phyloP scores from a whole-genome alignment of 2,888 invertebrate species.

The Volucella bombylans region DNA sequence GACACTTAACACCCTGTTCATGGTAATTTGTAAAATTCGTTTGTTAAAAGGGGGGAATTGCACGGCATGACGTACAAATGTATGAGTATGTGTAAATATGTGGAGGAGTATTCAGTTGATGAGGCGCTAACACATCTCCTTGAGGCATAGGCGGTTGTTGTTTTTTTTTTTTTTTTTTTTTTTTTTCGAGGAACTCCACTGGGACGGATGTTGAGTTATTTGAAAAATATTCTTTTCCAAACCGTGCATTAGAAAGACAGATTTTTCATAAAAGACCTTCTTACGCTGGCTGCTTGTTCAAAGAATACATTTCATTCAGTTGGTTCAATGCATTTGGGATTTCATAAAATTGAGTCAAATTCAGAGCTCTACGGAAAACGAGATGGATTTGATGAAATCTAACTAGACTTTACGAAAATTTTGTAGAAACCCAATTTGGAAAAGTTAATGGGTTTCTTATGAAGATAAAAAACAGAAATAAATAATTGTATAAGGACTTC shows the following conservation, averaged over 20 bases:
- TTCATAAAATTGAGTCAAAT: too few species aligned
- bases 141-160: neutral
- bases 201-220: conserved; percentile 8
- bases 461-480: too few species aligned
- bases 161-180: neutral
- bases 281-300: too few species aligned
- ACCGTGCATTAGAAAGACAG: conserved; percentile 40
- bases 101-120: conserved; percentile 5
- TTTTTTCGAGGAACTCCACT: neutral
- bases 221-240: conserved; percentile 16
- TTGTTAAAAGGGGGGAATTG: conserved; percentile 26
- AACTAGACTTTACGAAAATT: too few species aligned
- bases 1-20: conserved; percentile 66
- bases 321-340: too few species aligned
- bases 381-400: too few species aligned
- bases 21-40: conserved; percentile 59
- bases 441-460: too few species aligned
- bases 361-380: too few species aligned
- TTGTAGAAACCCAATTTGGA: too few species aligned
- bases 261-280: conserved; percentile 20
- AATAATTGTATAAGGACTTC: too few species aligned
- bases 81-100: neutral
- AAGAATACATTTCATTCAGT: too few species aligned
- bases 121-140: conserved; percentile 9
- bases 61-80: neutral